phyloP scores from a whole-genome alignment of 2,113 vertebrate genomes.

The Aramus guarauna region DNA sequence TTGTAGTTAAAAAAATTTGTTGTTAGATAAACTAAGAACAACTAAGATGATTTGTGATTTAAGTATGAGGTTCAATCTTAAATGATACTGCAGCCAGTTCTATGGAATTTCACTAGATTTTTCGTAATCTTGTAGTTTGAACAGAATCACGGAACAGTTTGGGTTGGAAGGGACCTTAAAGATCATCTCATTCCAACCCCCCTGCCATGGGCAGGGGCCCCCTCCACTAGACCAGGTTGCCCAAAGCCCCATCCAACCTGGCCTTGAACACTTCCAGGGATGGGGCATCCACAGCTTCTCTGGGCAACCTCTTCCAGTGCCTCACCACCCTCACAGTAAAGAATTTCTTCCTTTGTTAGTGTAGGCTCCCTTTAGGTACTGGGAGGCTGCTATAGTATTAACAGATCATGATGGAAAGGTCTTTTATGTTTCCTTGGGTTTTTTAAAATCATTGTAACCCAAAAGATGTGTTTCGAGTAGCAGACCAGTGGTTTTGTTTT shows the following conservation, averaged over 20 bases:
- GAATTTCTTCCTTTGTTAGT: too few species aligned
- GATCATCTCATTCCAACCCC: too few species aligned
- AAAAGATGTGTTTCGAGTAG: not conserved
- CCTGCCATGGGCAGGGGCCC: too few species aligned
- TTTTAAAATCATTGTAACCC: not conserved
- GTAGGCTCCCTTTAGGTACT: too few species aligned
- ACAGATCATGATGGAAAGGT: rapidly evolving
- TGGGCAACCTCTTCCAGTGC: too few species aligned
- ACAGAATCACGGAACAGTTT: too few species aligned
- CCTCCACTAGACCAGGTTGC: too few species aligned
- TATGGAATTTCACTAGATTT: not conserved
- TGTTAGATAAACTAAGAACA: not conserved
- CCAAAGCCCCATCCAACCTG: too few species aligned
- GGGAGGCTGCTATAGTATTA: not conserved
- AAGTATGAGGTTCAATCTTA: not conserved
- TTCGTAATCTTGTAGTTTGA: not conserved
- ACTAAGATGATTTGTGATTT: not conserved
- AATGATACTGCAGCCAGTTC: not conserved
- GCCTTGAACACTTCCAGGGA: too few species aligned
- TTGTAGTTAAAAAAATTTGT: not conserved
- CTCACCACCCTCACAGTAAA: too few species aligned
- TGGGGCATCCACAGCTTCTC: too few species aligned
- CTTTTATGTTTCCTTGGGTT: not conserved
- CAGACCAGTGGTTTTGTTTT: not conserved
- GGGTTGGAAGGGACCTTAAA: too few species aligned